A percentile compares a stretch with the other conserved stretches of the same genome.
These are phyloP conservation scores for Himalopsyche japonica DNA, from an alignment of 2,888 invertebrate genomes.

Conservation along the genomic window DNA sequence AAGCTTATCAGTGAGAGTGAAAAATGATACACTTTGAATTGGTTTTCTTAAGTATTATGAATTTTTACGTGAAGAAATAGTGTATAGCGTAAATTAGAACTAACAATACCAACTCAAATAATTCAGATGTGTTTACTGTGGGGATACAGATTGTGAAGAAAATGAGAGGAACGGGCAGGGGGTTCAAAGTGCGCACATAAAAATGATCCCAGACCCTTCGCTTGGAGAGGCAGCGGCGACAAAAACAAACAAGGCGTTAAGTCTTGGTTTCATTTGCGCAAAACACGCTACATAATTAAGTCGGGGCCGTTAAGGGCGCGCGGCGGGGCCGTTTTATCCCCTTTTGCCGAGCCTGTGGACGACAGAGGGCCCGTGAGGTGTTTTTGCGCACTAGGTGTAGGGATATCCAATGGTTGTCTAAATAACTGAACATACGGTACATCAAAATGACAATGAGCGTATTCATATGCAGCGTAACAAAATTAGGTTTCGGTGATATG, in stretches of 20 bases:
- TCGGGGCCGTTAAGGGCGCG: constrained; percentile 18
- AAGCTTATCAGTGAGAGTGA: too few relatives aligned
- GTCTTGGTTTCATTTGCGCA: constrained; percentile 37
- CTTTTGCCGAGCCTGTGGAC: background rate
- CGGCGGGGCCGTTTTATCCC: background rate
- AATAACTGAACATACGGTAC: background rate
- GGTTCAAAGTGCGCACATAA: constrained; percentile 27
- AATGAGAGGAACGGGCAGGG: background rate
- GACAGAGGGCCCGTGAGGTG: constrained; percentile 1
- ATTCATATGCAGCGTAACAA: background rate
- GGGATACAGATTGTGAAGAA: background rate
- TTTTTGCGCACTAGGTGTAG: background rate
- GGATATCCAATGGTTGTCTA: background rate
- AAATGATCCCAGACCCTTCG: constrained; percentile 22
- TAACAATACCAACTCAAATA: background rate
- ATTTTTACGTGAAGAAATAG: background rate
- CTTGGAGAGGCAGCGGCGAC: constrained; percentile 18
- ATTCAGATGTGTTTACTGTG: background rate
- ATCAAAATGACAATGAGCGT: background rate
- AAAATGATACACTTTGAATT: too few relatives aligned
- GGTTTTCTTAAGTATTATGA: too few relatives aligned
- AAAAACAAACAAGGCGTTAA: constrained; percentile 39
- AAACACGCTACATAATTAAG: constrained; percentile 37
- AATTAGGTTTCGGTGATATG: background rate
- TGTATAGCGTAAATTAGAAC: background rate